Percentiles rank a stretch among this genome's conserved stretches.
phyloP scores from a whole-genome alignment of 2,888 invertebrate species.

The Trissolcus japonicus region DNA sequence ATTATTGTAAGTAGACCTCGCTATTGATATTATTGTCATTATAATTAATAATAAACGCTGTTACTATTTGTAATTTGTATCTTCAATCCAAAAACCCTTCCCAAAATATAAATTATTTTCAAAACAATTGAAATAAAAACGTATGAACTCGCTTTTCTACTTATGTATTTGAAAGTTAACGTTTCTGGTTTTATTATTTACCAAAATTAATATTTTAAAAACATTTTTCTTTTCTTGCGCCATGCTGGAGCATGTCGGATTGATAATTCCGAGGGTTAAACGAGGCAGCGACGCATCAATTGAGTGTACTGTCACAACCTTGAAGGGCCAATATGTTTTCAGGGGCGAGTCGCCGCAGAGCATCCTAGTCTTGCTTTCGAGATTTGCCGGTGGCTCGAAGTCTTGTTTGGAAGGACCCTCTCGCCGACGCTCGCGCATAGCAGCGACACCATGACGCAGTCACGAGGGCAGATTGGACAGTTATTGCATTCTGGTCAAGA shows the following conservation, averaged over 20 bases:
- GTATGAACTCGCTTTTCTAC: no score
- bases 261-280: slow-evolving; percentile 33
- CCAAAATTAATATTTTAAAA: no score
- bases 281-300: slow-evolving; percentile 63
- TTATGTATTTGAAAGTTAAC: no score
- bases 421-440: slow-evolving; percentile 60
- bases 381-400: slow-evolving; percentile 63
- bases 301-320: slow-evolving; percentile 70
- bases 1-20: slow-evolving; percentile 76
- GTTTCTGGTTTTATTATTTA: no score
- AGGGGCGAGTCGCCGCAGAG: slow-evolving; percentile 44
- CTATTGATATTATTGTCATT: slow-evolving; percentile 70
- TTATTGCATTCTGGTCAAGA: slow-evolving; percentile 77
- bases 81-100: background rate
- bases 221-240: no score
- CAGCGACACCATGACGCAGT: slow-evolving; percentile 70
- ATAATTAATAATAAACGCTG: slow-evolving; percentile 75
- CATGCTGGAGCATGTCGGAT: slow-evolving; percentile 21
- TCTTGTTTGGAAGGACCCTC: slow-evolving; percentile 40
- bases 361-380: slow-evolving; percentile 54
- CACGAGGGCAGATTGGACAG: slow-evolving; percentile 75
- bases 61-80: slow-evolving; percentile 73
- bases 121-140: no score
- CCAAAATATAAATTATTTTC: background rate
- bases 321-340: slow-evolving; percentile 73